Evolutionary conservation across 2,888 invertebrate genomes (phyloP).

Genomic region (Camptogramma bilineatum): DNA sequence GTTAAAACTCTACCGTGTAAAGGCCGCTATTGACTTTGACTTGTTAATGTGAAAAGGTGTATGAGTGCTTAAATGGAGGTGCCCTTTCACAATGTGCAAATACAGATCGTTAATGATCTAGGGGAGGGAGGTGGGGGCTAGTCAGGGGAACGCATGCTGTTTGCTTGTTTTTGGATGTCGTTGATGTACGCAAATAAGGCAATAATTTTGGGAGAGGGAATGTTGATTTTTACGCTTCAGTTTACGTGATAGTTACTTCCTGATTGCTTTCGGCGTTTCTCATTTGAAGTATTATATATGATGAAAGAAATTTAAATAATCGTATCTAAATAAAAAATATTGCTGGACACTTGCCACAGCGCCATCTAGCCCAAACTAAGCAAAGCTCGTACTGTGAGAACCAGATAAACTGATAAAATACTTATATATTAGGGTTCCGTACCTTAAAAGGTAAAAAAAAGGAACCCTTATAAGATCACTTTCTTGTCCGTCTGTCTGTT

Average conservation of each 20-base stretch:
- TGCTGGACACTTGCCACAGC: too few relatives aligned
- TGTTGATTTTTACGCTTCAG: constrained; percentile 10
- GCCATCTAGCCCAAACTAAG: too few relatives aligned
- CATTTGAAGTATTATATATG: too few relatives aligned
- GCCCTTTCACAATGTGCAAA: constrained; percentile 35
- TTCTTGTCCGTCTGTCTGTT: too few relatives aligned
- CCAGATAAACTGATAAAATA: too few relatives aligned
- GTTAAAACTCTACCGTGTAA: too few relatives aligned
- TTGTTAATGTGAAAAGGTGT: neutral
- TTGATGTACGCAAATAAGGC: constrained; percentile 20
- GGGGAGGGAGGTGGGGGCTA: constrained; percentile 14
- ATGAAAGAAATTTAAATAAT: too few relatives aligned
- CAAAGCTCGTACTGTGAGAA: too few relatives aligned
- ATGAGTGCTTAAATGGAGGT: constrained; percentile 27
- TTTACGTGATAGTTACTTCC: neutral
- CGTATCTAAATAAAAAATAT: too few relatives aligned
- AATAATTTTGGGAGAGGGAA: constrained; percentile 13
- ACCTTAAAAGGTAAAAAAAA: too few relatives aligned
- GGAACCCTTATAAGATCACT: too few relatives aligned
- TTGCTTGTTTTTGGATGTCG: constrained; percentile 36
- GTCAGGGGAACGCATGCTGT: constrained; percentile 16
- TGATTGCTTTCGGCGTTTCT: neutral
- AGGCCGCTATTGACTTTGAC: neutral
- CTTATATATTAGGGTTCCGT: too few relatives aligned
- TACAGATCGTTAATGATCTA: constrained; percentile 35